phyloP scores from a whole-genome alignment of 1,140 invertebrate species.

The Hestina assimilis region DNA sequence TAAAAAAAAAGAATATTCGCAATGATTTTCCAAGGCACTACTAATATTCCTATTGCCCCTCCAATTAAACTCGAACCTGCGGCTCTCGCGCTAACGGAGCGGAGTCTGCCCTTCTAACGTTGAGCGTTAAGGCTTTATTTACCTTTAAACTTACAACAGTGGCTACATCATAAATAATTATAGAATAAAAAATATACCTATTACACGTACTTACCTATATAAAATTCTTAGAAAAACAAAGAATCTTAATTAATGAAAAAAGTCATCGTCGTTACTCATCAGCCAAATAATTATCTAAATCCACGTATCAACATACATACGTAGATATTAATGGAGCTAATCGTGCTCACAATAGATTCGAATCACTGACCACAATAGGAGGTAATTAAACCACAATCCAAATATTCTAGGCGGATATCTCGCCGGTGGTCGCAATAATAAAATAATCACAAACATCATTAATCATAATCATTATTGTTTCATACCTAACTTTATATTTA shows the following conservation, averaged over 20 bases:
- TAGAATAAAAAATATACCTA: too few species aligned
- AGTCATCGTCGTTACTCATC: not conserved
- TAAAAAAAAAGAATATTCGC: too few species aligned
- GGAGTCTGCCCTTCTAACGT: too few species aligned
- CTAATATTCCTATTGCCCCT: too few species aligned
- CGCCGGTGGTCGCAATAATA: constrained; percentile 68
- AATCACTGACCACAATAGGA: constrained; percentile 66
- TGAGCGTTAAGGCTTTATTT: too few species aligned
- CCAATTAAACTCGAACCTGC: too few species aligned
- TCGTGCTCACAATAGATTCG: constrained; percentile 48
- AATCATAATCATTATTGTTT: constrained; percentile 18
- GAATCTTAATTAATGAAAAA: not conserved
- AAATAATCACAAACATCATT: constrained; percentile 48
- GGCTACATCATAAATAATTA: too few species aligned
- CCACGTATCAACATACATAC: constrained; percentile 5
- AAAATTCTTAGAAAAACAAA: too few species aligned
- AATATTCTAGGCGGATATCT: constrained; percentile 66
- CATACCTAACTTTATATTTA: constrained; percentile 20
- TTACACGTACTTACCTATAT: too few species aligned
- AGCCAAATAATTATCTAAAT: constrained; percentile 6
- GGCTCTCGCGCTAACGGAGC: too few species aligned
- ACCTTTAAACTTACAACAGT: too few species aligned
- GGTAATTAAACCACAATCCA: constrained; percentile 74
- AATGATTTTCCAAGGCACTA: too few species aligned
- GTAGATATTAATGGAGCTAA: constrained; percentile 26